Conservation (phyloP, 2,888 invertebrate genomes). For the Aethes cnicana region DNA sequence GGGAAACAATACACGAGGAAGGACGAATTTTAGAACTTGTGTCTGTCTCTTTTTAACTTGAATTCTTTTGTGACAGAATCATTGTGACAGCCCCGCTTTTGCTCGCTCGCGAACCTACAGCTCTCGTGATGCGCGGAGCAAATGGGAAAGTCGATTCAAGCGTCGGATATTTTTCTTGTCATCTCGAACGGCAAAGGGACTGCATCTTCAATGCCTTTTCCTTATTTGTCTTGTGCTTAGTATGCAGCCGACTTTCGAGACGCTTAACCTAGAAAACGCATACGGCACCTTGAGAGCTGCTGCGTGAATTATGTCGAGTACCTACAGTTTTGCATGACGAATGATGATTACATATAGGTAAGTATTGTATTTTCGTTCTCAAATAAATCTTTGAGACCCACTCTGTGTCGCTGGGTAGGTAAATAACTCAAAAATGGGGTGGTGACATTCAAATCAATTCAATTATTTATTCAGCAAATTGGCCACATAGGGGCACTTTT, state of each 20-base stretch:
- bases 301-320: conserved; percentile 12
- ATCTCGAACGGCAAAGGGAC: conserved; percentile 38
- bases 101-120: conserved; percentile 5
- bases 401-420: no score
- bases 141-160: conserved; percentile 23
- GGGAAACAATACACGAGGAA: no score
- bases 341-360: no score
- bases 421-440: no score
- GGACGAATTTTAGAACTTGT: conserved; percentile 23
- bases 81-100: background rate
- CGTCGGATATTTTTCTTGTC: conserved; percentile 24
- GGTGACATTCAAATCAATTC: no score
- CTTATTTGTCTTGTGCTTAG: conserved; percentile 54
- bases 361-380: no score
- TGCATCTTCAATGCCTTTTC: conserved; percentile 50
- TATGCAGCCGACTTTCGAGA: conserved; percentile 58
- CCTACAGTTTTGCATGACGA: no score
- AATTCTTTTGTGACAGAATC: background rate
- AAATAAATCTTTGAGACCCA: no score
- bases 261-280: conserved; percentile 55
- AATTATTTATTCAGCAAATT: no score
- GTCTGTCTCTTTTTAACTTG: no score
- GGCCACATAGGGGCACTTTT: no score
- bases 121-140: conserved; percentile 23
- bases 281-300: conserved; percentile 38